phyloP scores from a whole-genome alignment of 2,888 invertebrate genomes.

The Orthonevra nobilis region DNA sequence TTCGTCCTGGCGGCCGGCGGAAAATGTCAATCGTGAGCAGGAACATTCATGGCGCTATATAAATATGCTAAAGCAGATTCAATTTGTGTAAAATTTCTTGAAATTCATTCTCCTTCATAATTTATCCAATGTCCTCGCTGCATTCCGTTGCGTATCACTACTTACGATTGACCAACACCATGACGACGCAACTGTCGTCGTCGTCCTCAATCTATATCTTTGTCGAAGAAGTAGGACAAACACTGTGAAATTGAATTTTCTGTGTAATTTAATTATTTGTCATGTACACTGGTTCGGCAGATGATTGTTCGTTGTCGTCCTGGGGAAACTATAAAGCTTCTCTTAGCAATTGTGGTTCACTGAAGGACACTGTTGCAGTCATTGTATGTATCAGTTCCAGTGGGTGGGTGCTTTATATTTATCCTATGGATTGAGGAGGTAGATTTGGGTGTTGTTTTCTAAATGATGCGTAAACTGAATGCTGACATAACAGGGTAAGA shows the following conservation, averaged over 20 bases:
- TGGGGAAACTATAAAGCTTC: conserved; percentile 2
- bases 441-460: conserved; percentile 35
- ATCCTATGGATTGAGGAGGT: no score
- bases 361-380: conserved; percentile 42
- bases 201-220: conserved; percentile 49
- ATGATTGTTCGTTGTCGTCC: conserved; percentile 1
- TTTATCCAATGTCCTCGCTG: conserved; percentile 26
- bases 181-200: conserved; percentile 15
- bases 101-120: conserved; percentile 15
- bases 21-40: neutral
- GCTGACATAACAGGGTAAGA: conserved; percentile 64
- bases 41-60: conserved; percentile 12
- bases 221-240: conserved; percentile 64
- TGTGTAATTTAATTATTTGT: conserved; percentile 67
- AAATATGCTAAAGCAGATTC: conserved; percentile 22
- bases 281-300: conserved; percentile 38
- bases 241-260: conserved; percentile 65
- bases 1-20: no score
- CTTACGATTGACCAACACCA: conserved; percentile 16
- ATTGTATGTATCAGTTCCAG: no score
- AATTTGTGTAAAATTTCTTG: conserved; percentile 2
- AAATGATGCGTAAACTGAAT: conserved; percentile 62
- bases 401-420: no score
- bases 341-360: conserved; percentile 11
- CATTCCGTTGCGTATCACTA: conserved; percentile 32